phyloP scores from a whole-genome alignment of 2,797 vertebrate genomes.

The Peromyscus eremicus region DNA sequence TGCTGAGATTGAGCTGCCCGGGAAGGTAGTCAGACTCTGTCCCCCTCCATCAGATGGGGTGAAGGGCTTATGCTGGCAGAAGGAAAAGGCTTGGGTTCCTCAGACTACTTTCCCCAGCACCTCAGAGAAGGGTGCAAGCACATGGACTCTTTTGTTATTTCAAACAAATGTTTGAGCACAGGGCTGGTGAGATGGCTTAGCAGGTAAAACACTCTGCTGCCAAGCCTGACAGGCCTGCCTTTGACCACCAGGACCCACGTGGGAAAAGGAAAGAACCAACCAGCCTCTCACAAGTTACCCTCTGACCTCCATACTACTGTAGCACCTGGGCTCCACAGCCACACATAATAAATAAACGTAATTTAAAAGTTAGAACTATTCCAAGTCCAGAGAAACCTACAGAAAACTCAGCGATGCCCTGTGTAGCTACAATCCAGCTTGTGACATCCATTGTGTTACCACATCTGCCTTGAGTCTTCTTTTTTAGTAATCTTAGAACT shows the following conservation, averaged over 20 bases:
- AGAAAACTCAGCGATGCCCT: not conserved
- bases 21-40: not conserved
- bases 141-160: not conserved
- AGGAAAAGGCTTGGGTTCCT: not conserved
- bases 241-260: not conserved
- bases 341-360: not conserved
- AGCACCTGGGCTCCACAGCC: not conserved
- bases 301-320: not conserved
- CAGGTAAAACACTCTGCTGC: not conserved
- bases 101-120: not conserved
- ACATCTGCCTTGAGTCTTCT: not conserved
- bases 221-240: not conserved
- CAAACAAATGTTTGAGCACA: not conserved
- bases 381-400: not conserved
- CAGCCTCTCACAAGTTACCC: not conserved
- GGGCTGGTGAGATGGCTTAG: not conserved
- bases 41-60: not conserved
- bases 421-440: not conserved
- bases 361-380: not conserved
- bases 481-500: not conserved
- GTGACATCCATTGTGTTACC: not conserved
- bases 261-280: no score
- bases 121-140: not conserved
- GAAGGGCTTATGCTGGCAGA: no score
- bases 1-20: rapidly evolving